These are phyloP conservation scores for Cyrtonyx montezumae DNA, from an alignment of 2,113 vertebrate genomes.

Conservation along the genomic window DNA sequence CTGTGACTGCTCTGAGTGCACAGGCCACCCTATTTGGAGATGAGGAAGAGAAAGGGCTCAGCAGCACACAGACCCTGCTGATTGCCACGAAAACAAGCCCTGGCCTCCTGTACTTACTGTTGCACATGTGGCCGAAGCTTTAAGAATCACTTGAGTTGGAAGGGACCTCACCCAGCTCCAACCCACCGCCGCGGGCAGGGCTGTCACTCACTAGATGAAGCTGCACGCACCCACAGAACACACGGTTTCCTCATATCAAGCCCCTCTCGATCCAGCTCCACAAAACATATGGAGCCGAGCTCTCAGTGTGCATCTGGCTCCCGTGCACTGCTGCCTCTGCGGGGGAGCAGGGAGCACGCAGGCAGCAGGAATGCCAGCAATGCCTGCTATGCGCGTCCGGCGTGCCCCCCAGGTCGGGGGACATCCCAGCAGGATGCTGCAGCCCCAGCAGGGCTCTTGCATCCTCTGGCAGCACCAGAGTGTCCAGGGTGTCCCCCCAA, in stretches of 20 bases:
- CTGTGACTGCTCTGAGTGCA: background rate
- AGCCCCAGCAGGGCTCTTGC: fast-evolving
- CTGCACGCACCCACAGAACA: background rate
- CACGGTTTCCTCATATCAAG: background rate
- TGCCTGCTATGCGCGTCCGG: background rate
- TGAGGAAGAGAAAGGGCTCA: background rate
- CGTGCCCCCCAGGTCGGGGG: background rate
- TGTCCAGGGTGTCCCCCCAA: fast-evolving
- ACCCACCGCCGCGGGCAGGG: too few species aligned
- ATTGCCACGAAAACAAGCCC: background rate
- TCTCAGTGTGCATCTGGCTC: background rate
- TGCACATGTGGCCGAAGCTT: background rate
- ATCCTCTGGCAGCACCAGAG: background rate
- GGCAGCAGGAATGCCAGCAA: slow-evolving; percentile 41
- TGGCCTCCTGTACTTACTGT: background rate
- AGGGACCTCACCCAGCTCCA: too few species aligned
- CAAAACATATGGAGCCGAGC: background rate
- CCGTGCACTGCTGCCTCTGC: background rate
- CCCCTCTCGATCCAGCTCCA: background rate
- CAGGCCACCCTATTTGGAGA: background rate
- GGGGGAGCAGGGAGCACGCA: background rate
- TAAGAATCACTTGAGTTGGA: too few species aligned
- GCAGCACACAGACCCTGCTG: background rate
- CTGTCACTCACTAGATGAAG: background rate
- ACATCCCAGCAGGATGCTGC: background rate